A percentile compares a stretch with the other conserved stretches of the same genome.
These are phyloP conservation scores for Thalassophryne amazonica DNA, from an alignment of 2,797 vertebrate species.

Conservation along the genomic window DNA sequence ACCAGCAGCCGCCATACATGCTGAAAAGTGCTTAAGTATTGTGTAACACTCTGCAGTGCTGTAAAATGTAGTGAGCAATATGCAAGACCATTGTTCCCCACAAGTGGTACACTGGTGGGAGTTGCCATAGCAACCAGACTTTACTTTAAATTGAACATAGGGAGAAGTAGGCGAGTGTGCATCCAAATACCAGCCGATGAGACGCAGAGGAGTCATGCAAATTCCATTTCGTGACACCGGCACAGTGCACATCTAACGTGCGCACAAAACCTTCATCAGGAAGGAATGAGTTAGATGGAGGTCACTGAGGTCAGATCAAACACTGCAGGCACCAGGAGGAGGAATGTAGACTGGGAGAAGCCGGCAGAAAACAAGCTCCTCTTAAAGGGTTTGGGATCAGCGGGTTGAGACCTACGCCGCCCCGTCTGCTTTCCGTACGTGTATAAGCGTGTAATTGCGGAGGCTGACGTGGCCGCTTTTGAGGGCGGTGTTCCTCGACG, in stretches of 20 bases:
- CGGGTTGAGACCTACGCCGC: conserved; percentile 70
- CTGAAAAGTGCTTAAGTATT: conserved; percentile 43
- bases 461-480: conserved; percentile 60
- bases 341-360: conserved; percentile 49
- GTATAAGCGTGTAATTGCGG: conserved; percentile 33
- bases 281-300: conserved; percentile 53
- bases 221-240: conserved; percentile 16
- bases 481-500: conserved; percentile 44
- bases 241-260: background rate
- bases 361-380: conserved; percentile 73
- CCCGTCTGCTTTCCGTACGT: conserved; percentile 27
- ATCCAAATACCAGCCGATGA: conserved; percentile 44
- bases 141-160: conserved; percentile 68
- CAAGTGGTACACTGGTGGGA: conserved; percentile 54
- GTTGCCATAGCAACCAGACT: conserved; percentile 81
- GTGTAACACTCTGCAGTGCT: conserved; percentile 36
- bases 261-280: conserved; percentile 54
- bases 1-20: conserved; percentile 10
- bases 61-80: conserved; percentile 60
- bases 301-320: conserved; percentile 62
- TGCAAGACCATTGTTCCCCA: conserved; percentile 62
- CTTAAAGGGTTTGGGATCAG: conserved; percentile 74
- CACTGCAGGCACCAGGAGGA: conserved; percentile 42
- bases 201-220: no score
- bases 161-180: conserved; percentile 34